phyloP scores from a whole-genome alignment of 2,797 vertebrate species.

The Anisognathus igniventris region DNA sequence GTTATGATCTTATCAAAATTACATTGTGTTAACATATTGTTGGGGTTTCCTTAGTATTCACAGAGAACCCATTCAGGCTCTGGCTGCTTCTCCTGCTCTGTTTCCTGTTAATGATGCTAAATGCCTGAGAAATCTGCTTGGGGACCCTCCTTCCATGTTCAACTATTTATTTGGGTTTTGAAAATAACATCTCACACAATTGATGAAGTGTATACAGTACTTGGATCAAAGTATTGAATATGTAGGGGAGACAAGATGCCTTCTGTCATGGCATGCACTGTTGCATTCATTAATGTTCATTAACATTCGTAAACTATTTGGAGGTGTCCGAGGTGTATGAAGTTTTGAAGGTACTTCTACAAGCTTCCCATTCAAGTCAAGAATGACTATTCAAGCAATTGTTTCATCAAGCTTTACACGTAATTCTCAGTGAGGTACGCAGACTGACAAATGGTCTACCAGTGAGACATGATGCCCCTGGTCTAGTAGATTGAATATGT shows the following conservation, averaged over 20 bases:
- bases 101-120: constrained; percentile 32
- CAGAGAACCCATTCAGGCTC: constrained; percentile 1
- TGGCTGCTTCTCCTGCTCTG: neutral
- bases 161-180: neutral
- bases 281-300: neutral
- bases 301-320: neutral
- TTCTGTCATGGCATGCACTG: neutral
- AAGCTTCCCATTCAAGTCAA: neutral
- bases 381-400: neutral
- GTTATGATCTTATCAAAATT: constrained; percentile 11
- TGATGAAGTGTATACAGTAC: neutral
- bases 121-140: neutral
- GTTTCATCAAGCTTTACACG: neutral
- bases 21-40: constrained; percentile 28
- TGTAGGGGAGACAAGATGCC: neutral
- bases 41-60: constrained; percentile 33
- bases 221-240: neutral
- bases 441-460: neutral
- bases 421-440: neutral
- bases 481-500: neutral
- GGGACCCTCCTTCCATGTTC: neutral
- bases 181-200: neutral
- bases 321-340: neutral
- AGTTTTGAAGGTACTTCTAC: neutral
- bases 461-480: neutral